phyloP scores from a whole-genome alignment of 1,140 invertebrate species.

The Telenomus remus region DNA sequence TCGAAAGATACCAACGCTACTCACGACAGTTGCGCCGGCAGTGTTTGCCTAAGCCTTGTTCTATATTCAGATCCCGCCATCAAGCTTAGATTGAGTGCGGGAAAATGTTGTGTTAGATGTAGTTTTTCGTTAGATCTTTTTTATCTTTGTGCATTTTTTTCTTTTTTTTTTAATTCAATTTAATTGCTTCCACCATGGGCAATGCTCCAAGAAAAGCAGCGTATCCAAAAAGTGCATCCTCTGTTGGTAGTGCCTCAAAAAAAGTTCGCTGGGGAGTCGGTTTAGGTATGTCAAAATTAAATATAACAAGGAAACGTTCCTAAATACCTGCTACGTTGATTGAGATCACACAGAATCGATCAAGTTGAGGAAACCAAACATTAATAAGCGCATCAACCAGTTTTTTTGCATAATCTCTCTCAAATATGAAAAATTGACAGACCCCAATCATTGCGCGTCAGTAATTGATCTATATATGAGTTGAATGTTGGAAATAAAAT shows the following conservation, averaged over 20 bases:
- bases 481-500: too few relatives aligned
- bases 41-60: too few relatives aligned
- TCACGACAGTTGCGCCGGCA: too few relatives aligned
- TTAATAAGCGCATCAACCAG: too few relatives aligned
- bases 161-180: not conserved
- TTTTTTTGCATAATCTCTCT: too few relatives aligned
- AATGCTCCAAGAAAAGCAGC: conserved; percentile 68
- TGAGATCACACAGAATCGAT: not conserved
- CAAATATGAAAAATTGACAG: too few relatives aligned
- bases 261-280: conserved; percentile 68
- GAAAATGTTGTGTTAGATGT: conserved; percentile 2
- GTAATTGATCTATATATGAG: too few relatives aligned
- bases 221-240: conserved; percentile 55
- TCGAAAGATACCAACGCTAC: too few relatives aligned
- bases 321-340: not conserved
- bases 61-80: too few relatives aligned
- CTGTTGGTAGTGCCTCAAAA: conserved; percentile 43
- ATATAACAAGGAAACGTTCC: not conserved
- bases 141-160: not conserved
- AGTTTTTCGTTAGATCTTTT: conserved; percentile 6
- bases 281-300: conserved; percentile 63
- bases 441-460: too few relatives aligned
- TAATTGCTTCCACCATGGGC: conserved; percentile 62
- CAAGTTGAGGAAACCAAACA: not conserved
- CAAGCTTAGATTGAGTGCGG: too few relatives aligned